Base-by-base conservation (phyloP, 2,113 vertebrate genomes). In the Pterophyllum scalare region DNA sequence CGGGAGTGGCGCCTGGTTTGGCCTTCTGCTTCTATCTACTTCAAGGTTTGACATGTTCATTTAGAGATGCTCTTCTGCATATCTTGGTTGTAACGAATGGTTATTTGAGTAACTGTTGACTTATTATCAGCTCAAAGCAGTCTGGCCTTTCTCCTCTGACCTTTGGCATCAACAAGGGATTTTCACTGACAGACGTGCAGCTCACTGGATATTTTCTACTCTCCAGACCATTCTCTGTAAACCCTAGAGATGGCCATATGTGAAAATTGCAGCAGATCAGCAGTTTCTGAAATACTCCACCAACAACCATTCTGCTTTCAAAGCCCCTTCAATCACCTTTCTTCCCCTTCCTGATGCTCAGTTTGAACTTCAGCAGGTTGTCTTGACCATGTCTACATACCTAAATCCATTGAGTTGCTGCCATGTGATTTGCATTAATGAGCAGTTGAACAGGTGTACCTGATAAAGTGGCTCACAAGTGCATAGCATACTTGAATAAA, bases 151-250 rank as follows among this genome's bases (percentile, higher is more conserved):
- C 22, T 67, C 26, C 64, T 46, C 40, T 67, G 64, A 67, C 64
- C 64, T 67, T 40, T 46, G 64, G 64, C 64, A 67, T 67, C 64
- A 67, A 46, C 62, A 46, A 67, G 64, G 40, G 10, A 22, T 67
- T 67, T 67, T 67, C 64, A 67, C 38, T 40, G 46, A 28, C 38
- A 67, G 64, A 46, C 46, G 38, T 67, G 64, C 64, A 46, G 64
- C 64, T 67, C 64, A 67, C 40, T 67, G 40, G 64, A 67, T 67
- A 67, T 67, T 67, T 67, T 67, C 64, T 40, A 8, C 64, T 67
- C 46, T 67, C 26, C 64, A 67, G 26, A 67, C 64, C 40, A 67
- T 67, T 67, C 40, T 46, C 64, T 67, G 22, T 46, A 67, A 67
- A 67, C 40, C 64, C 64, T 46, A 67, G 64, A 67, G 64, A 67